A percentile compares a stretch with the other conserved stretches of the same genome.
These are phyloP conservation scores for Ailurus styani DNA, from an alignment of 2,113 vertebrate genomes.

Conservation along the genomic window DNA sequence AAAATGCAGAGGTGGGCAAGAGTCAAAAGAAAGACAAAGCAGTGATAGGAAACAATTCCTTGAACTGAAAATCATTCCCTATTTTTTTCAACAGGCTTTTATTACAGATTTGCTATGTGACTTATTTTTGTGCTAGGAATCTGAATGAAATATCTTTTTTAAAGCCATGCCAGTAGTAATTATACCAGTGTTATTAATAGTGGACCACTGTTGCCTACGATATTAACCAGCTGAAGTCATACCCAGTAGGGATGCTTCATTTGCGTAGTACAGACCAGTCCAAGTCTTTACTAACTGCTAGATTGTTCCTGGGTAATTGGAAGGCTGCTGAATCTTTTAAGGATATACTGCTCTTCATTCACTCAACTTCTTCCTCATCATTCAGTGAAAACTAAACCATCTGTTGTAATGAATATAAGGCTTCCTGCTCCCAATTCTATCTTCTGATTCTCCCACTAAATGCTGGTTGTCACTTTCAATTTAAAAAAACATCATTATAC, in stretches of 20 bases:
- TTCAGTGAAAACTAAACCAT: constrained; percentile 72
- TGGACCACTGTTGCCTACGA: background rate
- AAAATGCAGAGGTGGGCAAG: background rate
- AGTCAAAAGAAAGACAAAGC: background rate
- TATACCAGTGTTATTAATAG: background rate
- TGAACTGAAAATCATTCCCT: background rate
- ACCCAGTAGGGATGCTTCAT: constrained; percentile 22
- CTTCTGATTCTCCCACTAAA: constrained; percentile 65
- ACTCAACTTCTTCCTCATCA: constrained; percentile 29
- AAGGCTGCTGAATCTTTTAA: background rate
- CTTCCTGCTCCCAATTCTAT: background rate
- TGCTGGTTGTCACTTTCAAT: constrained; percentile 72
- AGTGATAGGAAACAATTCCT: background rate
- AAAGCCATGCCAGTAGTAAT: constrained; percentile 2
- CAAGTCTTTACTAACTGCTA: background rate
- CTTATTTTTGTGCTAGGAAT: constrained; percentile 7
- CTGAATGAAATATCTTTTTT: constrained; percentile 23
- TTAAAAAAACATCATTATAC: constrained; percentile 69
- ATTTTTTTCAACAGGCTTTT: constrained; percentile 2
- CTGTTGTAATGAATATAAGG: constrained; percentile 58
- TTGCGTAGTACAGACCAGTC: constrained; percentile 37
- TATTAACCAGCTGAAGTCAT: constrained; percentile 51
- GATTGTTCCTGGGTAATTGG: background rate
- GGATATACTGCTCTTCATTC: background rate
- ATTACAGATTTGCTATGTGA: background rate